These are phyloP conservation scores for Leptatherina wallacei DNA, from an alignment of 2,797 vertebrate genomes.

Conservation along the genomic window DNA sequence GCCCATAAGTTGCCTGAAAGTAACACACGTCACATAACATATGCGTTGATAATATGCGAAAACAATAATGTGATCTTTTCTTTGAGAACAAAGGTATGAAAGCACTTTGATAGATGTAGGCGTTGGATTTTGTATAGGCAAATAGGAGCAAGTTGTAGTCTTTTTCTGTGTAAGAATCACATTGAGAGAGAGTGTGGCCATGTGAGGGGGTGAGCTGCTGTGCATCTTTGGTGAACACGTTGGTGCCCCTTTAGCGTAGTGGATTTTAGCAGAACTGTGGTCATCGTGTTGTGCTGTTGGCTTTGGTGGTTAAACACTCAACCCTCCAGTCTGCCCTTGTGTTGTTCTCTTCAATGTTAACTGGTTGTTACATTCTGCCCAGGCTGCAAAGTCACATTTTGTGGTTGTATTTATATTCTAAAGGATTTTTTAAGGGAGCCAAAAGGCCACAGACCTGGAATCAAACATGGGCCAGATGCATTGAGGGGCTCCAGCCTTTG, in stretches of 20 bases:
- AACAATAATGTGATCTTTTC: constrained; percentile 62
- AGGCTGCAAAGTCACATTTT: constrained; percentile 43
- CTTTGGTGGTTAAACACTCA: constrained; percentile 56
- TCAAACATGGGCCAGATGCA: not conserved
- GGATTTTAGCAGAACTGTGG: constrained; percentile 62
- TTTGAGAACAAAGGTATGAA: constrained; percentile 54
- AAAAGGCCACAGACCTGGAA: not conserved
- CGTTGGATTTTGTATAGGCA: constrained; percentile 46
- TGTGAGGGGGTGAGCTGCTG: constrained; percentile 35
- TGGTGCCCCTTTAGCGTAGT: constrained; percentile 37
- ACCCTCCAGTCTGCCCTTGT: constrained; percentile 58
- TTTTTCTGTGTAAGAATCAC: constrained; percentile 47
- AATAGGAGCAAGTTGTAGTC: constrained; percentile 51
- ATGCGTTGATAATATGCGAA: constrained; percentile 50
- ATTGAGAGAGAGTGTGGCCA: constrained; percentile 22
- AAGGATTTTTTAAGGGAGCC: not conserved
- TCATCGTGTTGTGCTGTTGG: constrained; percentile 65
- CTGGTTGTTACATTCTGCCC: constrained; percentile 60
- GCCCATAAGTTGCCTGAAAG: constrained; percentile 53
- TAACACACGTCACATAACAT: constrained; percentile 33
- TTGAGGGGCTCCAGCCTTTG: no score
- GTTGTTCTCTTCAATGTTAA: constrained; percentile 52
- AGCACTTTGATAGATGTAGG: constrained; percentile 64
- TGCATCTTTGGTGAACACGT: constrained; percentile 31
- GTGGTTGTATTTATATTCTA: not conserved